Evolutionary conservation across 2,888 invertebrate species (phyloP).

Genomic region (Ptilodon capucinus): DNA sequence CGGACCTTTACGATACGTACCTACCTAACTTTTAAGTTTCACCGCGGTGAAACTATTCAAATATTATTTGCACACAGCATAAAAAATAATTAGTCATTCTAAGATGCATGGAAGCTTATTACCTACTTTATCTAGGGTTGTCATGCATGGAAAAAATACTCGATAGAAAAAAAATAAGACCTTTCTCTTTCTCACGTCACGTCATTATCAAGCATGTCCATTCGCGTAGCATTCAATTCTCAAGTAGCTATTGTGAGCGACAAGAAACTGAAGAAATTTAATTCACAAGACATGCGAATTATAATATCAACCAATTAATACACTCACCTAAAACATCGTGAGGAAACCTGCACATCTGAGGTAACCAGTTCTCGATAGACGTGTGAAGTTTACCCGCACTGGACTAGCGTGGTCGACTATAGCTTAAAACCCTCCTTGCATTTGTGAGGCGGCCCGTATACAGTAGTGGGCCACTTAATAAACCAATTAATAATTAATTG

Average conservation of each 20-base stretch:
- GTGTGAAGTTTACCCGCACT: too few relatives aligned
- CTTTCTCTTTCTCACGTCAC: background rate
- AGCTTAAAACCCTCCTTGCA: too few relatives aligned
- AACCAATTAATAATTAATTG: too few relatives aligned
- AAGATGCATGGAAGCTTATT: constrained; percentile 9
- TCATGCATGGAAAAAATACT: background rate
- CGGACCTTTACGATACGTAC: constrained; percentile 6
- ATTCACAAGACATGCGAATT: too few relatives aligned
- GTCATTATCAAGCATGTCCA: background rate
- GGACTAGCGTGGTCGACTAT: too few relatives aligned
- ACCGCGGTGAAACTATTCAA: constrained; percentile 24
- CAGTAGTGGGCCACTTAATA: too few relatives aligned
- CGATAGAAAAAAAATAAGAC: background rate
- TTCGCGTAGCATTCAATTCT: background rate
- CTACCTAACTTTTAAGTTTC: constrained; percentile 26
- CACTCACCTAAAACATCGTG: too few relatives aligned
- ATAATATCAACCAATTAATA: background rate
- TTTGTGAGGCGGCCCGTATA: too few relatives aligned
- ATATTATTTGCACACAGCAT: constrained; percentile 13
- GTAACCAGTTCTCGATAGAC: too few relatives aligned
- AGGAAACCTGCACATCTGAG: too few relatives aligned
- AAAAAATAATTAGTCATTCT: constrained; percentile 25
- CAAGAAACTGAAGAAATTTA: background rate
- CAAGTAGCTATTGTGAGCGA: background rate
- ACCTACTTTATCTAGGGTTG: constrained; percentile 18